These are phyloP conservation scores for Paelopatides confundens DNA, from an alignment of 53 echinoderm and acorn worm species.

Conservation along the genomic window DNA sequence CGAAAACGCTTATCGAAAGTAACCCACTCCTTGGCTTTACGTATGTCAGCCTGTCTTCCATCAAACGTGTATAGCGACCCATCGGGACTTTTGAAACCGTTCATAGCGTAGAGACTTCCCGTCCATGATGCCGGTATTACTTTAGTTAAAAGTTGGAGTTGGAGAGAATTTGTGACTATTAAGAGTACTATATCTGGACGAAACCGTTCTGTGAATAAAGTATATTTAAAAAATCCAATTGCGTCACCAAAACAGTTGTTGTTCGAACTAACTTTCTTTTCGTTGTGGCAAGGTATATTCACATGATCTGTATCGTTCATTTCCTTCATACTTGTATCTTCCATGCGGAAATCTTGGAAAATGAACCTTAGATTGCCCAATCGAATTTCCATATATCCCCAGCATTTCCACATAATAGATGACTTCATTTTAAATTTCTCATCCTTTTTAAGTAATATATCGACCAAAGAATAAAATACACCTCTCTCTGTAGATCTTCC, in stretches of 20 bases:
- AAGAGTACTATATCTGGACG: background rate
- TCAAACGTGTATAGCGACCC: background rate
- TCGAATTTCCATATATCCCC: conserved; percentile 11
- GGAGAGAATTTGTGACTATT: background rate
- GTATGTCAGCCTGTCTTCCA: background rate
- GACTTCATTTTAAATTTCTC: background rate
- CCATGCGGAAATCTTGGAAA: conserved; percentile 5
- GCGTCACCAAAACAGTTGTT: conserved; percentile 1
- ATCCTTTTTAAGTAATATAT: background rate
- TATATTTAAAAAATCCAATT: background rate
- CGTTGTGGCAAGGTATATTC: conserved; percentile 29
- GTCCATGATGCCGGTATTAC: background rate
- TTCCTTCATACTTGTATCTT: background rate
- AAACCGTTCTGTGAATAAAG: background rate
- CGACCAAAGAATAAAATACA: conserved; percentile 7
- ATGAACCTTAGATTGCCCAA: conserved; percentile 2
- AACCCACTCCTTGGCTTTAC: background rate
- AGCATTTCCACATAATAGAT: background rate
- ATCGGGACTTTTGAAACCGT: background rate
- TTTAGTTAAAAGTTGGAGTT: background rate
- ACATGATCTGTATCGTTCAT: background rate
- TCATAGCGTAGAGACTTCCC: background rate
- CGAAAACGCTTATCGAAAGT: background rate
- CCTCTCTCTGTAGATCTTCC: conserved; percentile 32
- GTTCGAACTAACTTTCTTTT: background rate